Percentiles rank a stretch among this genome's conserved stretches.
These are phyloP conservation scores for Coranthus polyacanthus DNA, from an alignment of 2,797 vertebrate species.

Conservation along the genomic window DNA sequence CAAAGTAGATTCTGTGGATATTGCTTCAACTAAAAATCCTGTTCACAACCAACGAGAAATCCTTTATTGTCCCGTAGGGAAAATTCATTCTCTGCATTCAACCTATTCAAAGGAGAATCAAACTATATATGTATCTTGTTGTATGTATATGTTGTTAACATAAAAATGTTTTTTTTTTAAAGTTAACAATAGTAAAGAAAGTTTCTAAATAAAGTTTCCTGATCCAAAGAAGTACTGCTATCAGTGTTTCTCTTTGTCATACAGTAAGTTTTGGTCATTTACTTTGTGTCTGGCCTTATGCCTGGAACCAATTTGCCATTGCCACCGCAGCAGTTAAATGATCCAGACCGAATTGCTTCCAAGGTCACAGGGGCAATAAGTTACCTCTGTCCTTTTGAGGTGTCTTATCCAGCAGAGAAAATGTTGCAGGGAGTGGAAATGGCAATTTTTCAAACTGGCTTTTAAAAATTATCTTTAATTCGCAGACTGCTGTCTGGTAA, in stretches of 20 bases:
- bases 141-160: neutral
- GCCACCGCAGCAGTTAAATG: slow-evolving; percentile 34
- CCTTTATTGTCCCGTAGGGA: no score
- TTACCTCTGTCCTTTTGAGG: slow-evolving; percentile 17
- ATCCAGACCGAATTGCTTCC: slow-evolving; percentile 29
- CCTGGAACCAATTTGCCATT: slow-evolving; percentile 52
- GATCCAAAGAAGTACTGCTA: neutral
- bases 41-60: neutral
- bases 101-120: no score
- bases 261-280: slow-evolving; percentile 17
- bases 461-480: neutral
- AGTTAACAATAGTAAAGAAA: neutral
- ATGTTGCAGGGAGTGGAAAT: neutral
- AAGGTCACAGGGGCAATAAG: slow-evolving; percentile 28
- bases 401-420: slow-evolving; percentile 12
- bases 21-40: neutral
- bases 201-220: slow-evolving; percentile 12
- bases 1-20: neutral
- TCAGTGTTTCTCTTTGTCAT: slow-evolving; percentile 5
- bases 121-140: no score
- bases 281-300: slow-evolving; percentile 15
- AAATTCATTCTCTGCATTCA: no score
- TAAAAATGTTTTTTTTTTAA: neutral
- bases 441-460: neutral
- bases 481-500: no score